phyloP scores from a whole-genome alignment of 2,113 vertebrate species.

The Epinephelus lanceolatus region DNA sequence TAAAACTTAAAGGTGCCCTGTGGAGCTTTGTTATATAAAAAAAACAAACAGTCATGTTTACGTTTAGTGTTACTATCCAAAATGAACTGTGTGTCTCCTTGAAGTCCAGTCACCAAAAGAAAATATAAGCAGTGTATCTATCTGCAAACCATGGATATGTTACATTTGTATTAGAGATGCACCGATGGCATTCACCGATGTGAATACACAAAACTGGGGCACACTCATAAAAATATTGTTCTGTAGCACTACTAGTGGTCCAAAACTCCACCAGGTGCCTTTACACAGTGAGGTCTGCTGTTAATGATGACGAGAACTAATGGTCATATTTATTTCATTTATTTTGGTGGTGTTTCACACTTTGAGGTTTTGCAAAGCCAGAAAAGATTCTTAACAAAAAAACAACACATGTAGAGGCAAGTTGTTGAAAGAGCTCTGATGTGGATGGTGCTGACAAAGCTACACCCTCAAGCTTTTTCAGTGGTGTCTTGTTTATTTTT shows the following conservation, averaged over 20 bases:
- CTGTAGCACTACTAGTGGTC: no score
- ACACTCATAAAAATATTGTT: no score
- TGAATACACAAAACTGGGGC: no score
- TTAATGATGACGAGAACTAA: background rate
- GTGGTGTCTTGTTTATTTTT: background rate
- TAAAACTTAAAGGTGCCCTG: no score
- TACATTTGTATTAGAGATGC: no score
- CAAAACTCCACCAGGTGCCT: background rate
- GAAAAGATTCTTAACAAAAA: background rate
- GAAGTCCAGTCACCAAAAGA: no score
- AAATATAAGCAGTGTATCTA: no score
- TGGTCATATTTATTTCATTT: background rate
- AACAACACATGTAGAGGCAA: background rate
- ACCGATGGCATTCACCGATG: no score
- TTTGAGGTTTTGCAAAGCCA: background rate
- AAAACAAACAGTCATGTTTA: background rate
- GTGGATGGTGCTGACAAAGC: conserved; percentile 16
- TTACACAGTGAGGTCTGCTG: background rate
- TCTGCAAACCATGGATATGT: no score
- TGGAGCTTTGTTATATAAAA: background rate
- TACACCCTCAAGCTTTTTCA: conserved; percentile 1
- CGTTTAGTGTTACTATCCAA: background rate
- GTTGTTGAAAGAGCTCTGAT: background rate
- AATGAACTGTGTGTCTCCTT: no score
- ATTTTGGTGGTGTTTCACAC: background rate